Conservation (phyloP, 64 coral and sea anemone genomes). For the Montipora cactus region DNA sequence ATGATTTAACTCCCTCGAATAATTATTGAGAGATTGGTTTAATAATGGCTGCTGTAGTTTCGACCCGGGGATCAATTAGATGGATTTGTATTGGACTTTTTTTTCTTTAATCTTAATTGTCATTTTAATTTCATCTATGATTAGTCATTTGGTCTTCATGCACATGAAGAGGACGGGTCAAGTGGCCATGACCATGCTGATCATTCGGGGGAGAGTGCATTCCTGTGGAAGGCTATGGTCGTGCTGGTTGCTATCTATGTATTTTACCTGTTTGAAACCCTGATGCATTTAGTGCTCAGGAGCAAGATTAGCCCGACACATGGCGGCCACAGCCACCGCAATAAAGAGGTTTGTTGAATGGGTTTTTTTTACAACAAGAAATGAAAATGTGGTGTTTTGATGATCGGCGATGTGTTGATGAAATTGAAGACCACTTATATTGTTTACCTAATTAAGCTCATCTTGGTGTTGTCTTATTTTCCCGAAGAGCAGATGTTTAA, state of each 20-base stretch:
- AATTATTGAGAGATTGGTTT: too few species aligned
- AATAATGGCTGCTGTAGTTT: too few species aligned
- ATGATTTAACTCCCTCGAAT: too few species aligned
- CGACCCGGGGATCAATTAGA: too few species aligned
- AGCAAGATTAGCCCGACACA: conserved; percentile 23
- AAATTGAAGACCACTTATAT: too few species aligned
- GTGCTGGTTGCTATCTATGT: conserved; percentile 66
- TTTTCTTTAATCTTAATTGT: not conserved
- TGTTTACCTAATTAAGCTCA: too few species aligned
- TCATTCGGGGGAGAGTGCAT: conserved; percentile 10
- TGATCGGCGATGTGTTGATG: too few species aligned
- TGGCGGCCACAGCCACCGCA: conserved; percentile 70
- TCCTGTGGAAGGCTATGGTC: conserved; percentile 72
- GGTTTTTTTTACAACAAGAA: not conserved
- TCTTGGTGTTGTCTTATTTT: too few species aligned
- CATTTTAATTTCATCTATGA: not conserved
- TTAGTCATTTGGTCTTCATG: conserved; percentile 84
- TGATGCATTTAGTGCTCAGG: conserved; percentile 80
- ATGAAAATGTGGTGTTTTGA: too few species aligned
- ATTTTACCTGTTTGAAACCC: conserved; percentile 78
- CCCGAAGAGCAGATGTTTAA: too few species aligned
- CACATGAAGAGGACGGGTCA: conserved; percentile 37
- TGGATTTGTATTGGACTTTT: not conserved
- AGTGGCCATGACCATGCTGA: not conserved
- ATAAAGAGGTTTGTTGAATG: conserved; percentile 59